These are phyloP conservation scores for Jordanella pulchra DNA, from an alignment of 2,797 vertebrate genomes.

Conservation along the genomic window DNA sequence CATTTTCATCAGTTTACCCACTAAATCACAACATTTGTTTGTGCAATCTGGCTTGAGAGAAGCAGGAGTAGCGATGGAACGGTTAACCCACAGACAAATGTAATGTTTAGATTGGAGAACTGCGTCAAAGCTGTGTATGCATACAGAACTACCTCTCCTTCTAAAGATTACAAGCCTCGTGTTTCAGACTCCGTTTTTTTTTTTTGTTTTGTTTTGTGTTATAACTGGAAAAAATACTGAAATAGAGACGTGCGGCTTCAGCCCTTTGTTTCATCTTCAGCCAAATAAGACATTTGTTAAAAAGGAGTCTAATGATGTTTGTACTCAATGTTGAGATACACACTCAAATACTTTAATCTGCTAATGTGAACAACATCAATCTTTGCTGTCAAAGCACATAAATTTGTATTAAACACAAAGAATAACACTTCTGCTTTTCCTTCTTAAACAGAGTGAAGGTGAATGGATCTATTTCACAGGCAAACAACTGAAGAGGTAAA, in stretches of 20 bases:
- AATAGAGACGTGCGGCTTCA: slow-evolving; percentile 33
- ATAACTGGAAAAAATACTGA: slow-evolving; percentile 7
- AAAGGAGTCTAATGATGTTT: neutral
- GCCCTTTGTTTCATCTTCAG: slow-evolving; percentile 5
- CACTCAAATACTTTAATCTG: neutral
- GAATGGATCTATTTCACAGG: neutral
- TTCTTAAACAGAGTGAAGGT: neutral
- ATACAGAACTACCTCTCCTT: slow-evolving; percentile 43
- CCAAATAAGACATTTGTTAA: neutral
- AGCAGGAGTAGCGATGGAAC: slow-evolving; percentile 13
- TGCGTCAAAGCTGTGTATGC: slow-evolving; percentile 43
- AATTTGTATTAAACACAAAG: neutral
- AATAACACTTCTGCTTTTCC: neutral
- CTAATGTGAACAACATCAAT: neutral
- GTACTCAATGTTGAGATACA: neutral
- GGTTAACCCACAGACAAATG: slow-evolving; percentile 55
- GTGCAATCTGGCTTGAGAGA: neutral
- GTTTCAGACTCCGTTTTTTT: slow-evolving; percentile 56
- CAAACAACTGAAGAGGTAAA: slow-evolving; percentile 1
- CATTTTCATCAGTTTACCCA: slow-evolving; percentile 25
- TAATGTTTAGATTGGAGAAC: slow-evolving; percentile 55
- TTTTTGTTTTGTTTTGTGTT: slow-evolving; percentile 23
- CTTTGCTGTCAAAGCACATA: neutral
- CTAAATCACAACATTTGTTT: slow-evolving; percentile 23
- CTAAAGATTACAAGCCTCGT: slow-evolving; percentile 51